A percentile compares a stretch with the other conserved stretches of the same genome.
phyloP scores from a whole-genome alignment of 30 jellyfish, hydroid and myxozoan genomes.

The Chrysaora quinquecirrha region DNA sequence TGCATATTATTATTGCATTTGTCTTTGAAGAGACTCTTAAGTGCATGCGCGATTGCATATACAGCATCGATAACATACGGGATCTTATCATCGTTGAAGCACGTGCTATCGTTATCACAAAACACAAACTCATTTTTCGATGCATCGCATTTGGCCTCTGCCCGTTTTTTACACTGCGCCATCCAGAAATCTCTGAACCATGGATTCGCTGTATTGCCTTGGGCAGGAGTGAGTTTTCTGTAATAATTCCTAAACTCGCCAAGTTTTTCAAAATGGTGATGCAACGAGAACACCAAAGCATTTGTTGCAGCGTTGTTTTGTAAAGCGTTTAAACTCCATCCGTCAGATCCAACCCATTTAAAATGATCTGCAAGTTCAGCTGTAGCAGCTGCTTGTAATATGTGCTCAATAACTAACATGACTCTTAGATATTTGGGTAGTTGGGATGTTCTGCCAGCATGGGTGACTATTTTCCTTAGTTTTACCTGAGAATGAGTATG shows the following conservation, averaged over 20 bases:
- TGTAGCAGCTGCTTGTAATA: slow-evolving; percentile 41
- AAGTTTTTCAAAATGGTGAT: slow-evolving; percentile 25
- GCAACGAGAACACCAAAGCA: slow-evolving; percentile 67
- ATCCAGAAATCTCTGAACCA: slow-evolving; percentile 83
- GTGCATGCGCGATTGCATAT: slow-evolving; percentile 84
- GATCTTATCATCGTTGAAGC: slow-evolving; percentile 80
- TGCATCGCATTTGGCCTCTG: slow-evolving; percentile 22
- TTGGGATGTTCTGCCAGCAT: no score
- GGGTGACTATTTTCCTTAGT: no score
- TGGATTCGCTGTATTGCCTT: slow-evolving; percentile 42
- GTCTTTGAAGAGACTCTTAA: slow-evolving; percentile 33
- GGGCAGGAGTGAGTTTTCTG: slow-evolving; percentile 48
- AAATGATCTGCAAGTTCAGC: not conserved
- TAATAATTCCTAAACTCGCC: slow-evolving; percentile 61
- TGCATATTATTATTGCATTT: slow-evolving; percentile 23
- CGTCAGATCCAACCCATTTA: slow-evolving; percentile 80
- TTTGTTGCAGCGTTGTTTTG: slow-evolving; percentile 15
- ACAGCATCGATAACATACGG: slow-evolving; percentile 88
- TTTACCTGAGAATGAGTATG: no score
- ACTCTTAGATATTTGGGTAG: no score
- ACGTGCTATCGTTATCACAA: slow-evolving; percentile 52
- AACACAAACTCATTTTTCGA: slow-evolving; percentile 23
- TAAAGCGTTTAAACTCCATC: slow-evolving; percentile 59
- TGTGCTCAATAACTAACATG: slow-evolving; percentile 46
- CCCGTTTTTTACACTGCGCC: slow-evolving; percentile 35